Evolutionary conservation across 2,113 vertebrate genomes (phyloP).

Genomic region (Myiagra hebetior): DNA sequence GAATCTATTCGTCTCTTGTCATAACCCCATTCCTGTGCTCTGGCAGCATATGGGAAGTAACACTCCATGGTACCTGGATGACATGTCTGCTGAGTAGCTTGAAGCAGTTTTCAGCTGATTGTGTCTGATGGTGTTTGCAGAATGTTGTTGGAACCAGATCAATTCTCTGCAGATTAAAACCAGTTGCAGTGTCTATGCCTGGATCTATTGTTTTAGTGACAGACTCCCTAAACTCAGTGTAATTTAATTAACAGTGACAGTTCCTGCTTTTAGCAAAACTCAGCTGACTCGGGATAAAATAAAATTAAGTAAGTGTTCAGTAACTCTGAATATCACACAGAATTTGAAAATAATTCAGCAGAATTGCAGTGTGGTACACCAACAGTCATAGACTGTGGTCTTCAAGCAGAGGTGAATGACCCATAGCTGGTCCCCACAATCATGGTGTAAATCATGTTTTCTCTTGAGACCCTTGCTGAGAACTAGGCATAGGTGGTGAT

Average conservation of each 20-base stretch:
- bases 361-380: not conserved
- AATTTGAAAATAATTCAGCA: not conserved
- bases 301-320: not conserved
- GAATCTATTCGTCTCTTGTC: slow-evolving; percentile 51
- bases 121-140: slow-evolving; percentile 46
- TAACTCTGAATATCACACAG: not conserved
- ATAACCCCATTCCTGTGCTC: slow-evolving; percentile 30
- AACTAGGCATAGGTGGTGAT: not conserved
- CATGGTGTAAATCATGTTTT: not conserved
- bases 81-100: slow-evolving; percentile 49
- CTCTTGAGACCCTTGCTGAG: not conserved
- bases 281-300: not conserved
- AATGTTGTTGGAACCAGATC: slow-evolving; percentile 9
- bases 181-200: not conserved
- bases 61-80: slow-evolving; percentile 56
- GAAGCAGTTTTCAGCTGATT: slow-evolving; percentile 46
- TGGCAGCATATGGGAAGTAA: slow-evolving; percentile 58
- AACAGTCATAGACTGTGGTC: not conserved
- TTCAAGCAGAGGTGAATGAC: not conserved
- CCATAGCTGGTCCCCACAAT: not conserved
- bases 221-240: not conserved
- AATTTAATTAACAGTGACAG: slow-evolving; percentile 38
- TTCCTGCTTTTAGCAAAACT: slow-evolving; percentile 52
- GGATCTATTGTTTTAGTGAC: slow-evolving; percentile 55
- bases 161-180: slow-evolving; percentile 56